A percentile compares a stretch with the other conserved stretches of the same genome.
Conservation (phyloP, 2,888 invertebrate genomes). For the Pheosia tremula region DNA sequence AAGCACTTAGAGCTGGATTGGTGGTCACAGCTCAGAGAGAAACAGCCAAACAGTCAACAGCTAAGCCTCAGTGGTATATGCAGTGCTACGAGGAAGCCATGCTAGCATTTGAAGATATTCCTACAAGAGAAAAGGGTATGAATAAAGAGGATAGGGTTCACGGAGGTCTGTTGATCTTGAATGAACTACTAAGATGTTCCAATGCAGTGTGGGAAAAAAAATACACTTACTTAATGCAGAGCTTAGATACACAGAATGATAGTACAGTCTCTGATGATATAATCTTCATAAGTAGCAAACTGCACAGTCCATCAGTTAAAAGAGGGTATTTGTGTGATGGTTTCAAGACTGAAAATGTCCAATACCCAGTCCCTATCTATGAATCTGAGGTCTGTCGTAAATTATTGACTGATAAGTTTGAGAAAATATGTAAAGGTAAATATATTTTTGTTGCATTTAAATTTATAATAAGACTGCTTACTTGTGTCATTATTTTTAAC, state of each 20-base stretch:
- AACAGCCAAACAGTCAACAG: slow-evolving; percentile 95
- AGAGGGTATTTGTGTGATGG: slow-evolving; percentile 79
- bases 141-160: slow-evolving; percentile 96
- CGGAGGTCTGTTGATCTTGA: slow-evolving; percentile 95
- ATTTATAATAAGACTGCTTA: not conserved
- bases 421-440: slow-evolving; percentile 88
- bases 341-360: slow-evolving; percentile 79
- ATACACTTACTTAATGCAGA: slow-evolving; percentile 89
- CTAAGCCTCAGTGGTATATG: slow-evolving; percentile 95
- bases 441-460: not conserved
- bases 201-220: slow-evolving; percentile 94
- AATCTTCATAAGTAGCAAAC: slow-evolving; percentile 83
- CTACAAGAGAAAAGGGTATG: slow-evolving; percentile 89
- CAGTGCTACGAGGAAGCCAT: slow-evolving; percentile 97
- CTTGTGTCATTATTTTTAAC: not conserved
- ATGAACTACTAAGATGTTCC: slow-evolving; percentile 96
- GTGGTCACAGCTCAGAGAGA: slow-evolving; percentile 98
- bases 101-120: slow-evolving; percentile 89
- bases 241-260: slow-evolving; percentile 77
- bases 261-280: slow-evolving; percentile 81
- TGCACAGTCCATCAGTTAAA: slow-evolving; percentile 85
- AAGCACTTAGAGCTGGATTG: slow-evolving; percentile 96
- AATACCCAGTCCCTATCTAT: slow-evolving; percentile 86
- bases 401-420: slow-evolving; percentile 92
- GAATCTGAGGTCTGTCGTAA: slow-evolving; percentile 95